Percentiles rank a stretch among this genome's conserved stretches.
Evolutionary conservation across 2,888 invertebrate species (phyloP).

Genomic region (Mesoligia furuncula): DNA sequence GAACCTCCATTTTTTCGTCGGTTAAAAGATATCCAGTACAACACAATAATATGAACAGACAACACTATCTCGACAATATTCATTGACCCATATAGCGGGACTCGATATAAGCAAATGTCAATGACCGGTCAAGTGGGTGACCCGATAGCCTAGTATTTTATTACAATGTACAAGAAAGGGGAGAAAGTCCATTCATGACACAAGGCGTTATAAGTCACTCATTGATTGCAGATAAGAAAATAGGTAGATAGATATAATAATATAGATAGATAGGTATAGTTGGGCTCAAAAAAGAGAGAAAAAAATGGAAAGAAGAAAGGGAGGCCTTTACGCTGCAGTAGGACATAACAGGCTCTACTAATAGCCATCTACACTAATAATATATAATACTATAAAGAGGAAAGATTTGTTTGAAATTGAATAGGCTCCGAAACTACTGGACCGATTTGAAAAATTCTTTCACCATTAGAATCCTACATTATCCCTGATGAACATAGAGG

Average conservation of each 20-base stretch:
- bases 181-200: slow-evolving; percentile 28
- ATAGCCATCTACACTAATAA: no score
- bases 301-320: not conserved
- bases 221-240: not conserved
- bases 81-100: slow-evolving; percentile 67
- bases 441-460: no score
- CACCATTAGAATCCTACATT: no score
- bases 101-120: slow-evolving; percentile 66
- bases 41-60: slow-evolving; percentile 6
- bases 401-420: no score
- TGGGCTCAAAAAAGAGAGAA: not conserved
- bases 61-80: slow-evolving; percentile 47
- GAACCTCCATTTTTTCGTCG: no score
- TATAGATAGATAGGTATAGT: no score
- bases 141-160: slow-evolving; percentile 49
- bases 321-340: not conserved
- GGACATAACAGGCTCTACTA: not conserved
- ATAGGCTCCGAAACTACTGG: no score
- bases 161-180: slow-evolving; percentile 6
- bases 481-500: no score
- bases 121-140: slow-evolving; percentile 59
- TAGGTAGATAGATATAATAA: no score
- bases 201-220: not conserved
- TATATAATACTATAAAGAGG: no score
- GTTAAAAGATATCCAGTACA: not conserved